A percentile compares a stretch with the other conserved stretches of the same genome.
These are phyloP conservation scores for Megaleporinus macrocephalus DNA, from an alignment of 2,113 vertebrate genomes.

Conservation along the genomic window DNA sequence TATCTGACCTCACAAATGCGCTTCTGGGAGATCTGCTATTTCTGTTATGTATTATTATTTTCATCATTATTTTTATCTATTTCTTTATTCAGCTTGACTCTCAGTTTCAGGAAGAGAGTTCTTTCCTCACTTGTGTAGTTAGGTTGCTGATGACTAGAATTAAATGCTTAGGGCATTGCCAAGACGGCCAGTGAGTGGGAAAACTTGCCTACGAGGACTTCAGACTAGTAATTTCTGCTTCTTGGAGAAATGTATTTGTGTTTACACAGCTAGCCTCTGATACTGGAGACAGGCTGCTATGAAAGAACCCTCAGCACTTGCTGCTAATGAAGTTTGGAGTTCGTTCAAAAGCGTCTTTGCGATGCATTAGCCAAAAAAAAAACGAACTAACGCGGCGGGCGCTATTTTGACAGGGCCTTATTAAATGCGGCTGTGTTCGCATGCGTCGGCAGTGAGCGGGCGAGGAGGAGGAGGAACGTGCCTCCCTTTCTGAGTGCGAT, in stretches of 20 bases:
- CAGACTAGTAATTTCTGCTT: too few species aligned
- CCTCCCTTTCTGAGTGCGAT: slow-evolving; percentile 54
- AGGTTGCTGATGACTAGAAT: background rate
- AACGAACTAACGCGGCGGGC: background rate
- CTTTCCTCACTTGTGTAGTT: background rate
- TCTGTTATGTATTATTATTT: too few species aligned
- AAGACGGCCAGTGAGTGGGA: too few species aligned
- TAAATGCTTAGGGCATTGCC: too few species aligned
- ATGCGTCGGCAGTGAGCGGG: slow-evolving; percentile 17
- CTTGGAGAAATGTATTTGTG: background rate
- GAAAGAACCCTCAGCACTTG: background rate
- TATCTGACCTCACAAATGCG: too few species aligned
- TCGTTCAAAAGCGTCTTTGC: background rate
- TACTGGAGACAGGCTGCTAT: background rate
- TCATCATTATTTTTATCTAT: too few species aligned
- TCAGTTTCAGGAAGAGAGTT: too few species aligned
- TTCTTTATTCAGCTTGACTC: too few species aligned
- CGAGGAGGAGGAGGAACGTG: slow-evolving; percentile 40
- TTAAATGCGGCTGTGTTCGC: slow-evolving; percentile 31
- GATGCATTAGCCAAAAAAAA: background rate
- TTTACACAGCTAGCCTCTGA: background rate
- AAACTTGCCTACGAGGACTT: too few species aligned
- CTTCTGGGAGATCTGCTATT: too few species aligned
- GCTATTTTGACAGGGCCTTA: slow-evolving; percentile 17
- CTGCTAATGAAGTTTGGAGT: slow-evolving; percentile 6